Percentiles rank a stretch among this genome's conserved stretches.
These are phyloP conservation scores for Leptobrachium leishanense DNA, from an alignment of 2,113 vertebrate genomes.

Conservation along the genomic window DNA sequence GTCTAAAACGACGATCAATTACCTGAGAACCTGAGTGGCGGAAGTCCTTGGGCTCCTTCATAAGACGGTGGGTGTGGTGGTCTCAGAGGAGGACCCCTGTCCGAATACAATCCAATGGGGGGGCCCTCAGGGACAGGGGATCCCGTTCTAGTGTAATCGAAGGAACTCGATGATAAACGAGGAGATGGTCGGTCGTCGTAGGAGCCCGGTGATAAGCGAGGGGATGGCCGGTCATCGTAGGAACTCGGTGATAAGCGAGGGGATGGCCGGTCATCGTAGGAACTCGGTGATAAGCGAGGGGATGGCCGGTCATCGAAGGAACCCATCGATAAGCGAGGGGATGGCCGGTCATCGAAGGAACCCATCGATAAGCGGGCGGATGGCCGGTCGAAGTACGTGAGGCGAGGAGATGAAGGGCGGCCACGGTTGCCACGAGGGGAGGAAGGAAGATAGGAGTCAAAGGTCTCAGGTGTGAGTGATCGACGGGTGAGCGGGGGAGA, in stretches of 20 bases:
- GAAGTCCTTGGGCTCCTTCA: background rate
- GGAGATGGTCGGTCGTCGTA: conserved; percentile 11
- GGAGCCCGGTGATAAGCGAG: conserved; percentile 33
- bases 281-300: conserved; percentile 20
- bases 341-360: conserved; percentile 38
- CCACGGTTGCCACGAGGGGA: conserved; percentile 46
- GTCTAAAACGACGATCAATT: background rate
- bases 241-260: conserved; percentile 20
- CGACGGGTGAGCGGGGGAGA: conserved; percentile 45
- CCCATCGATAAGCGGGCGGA: conserved; percentile 24
- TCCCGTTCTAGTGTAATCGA: conserved; percentile 39
- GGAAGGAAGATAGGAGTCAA: conserved; percentile 8
- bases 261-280: conserved; percentile 26
- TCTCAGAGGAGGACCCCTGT: conserved; percentile 22
- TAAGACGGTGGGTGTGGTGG: conserved; percentile 23
- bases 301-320: background rate
- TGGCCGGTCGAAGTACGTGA: conserved; percentile 52
- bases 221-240: conserved; percentile 26
- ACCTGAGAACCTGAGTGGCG: conserved; percentile 24
- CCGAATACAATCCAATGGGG: conserved; percentile 29
- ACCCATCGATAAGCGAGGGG: conserved; percentile 19
- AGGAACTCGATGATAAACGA: conserved; percentile 35
- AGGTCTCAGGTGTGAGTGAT: conserved; percentile 44
- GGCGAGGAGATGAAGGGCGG: conserved; percentile 56
- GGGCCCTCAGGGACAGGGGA: conserved; percentile 48